Percentiles rank a stretch among this genome's conserved stretches.
phyloP scores from a whole-genome alignment of 2,888 invertebrate genomes.

The Polyploca ridens region DNA sequence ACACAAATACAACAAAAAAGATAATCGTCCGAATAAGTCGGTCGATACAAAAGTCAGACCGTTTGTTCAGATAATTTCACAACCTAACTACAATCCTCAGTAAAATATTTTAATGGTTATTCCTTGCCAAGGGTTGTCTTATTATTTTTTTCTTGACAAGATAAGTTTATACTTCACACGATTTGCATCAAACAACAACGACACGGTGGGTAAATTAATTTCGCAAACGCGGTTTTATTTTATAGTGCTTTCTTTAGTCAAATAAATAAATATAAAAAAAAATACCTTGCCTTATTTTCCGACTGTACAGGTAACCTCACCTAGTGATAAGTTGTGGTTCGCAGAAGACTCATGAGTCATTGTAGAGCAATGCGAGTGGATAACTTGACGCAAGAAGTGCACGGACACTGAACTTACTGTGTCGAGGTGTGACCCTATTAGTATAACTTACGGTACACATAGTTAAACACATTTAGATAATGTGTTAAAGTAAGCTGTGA shows the following conservation, averaged over 20 bases:
- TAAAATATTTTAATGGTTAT: too few relatives aligned
- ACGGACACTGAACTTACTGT: slow-evolving; percentile 51
- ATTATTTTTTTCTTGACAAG: too few relatives aligned
- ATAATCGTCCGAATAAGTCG: background rate
- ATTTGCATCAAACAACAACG: too few relatives aligned
- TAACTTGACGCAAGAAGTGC: slow-evolving; percentile 35
- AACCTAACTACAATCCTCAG: too few relatives aligned
- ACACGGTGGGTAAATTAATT: too few relatives aligned
- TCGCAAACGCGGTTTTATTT: too few relatives aligned
- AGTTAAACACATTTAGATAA: slow-evolving; percentile 42
- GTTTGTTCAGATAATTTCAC: background rate
- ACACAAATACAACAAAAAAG: background rate
- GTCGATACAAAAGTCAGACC: background rate
- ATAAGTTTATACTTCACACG: too few relatives aligned
- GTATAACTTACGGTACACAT: slow-evolving; percentile 14
- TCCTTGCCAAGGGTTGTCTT: too few relatives aligned
- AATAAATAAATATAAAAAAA: too few relatives aligned
- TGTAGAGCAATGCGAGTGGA: slow-evolving; percentile 42
- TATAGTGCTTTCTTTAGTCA: too few relatives aligned
- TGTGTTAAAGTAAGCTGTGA: slow-evolving; percentile 14
- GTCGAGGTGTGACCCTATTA: slow-evolving; percentile 50
- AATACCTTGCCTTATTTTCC: too few relatives aligned
- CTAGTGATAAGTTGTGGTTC: slow-evolving; percentile 26
- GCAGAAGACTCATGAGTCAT: slow-evolving; percentile 50
- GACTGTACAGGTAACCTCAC: slow-evolving; percentile 20